phyloP scores from a whole-genome alignment of 1,140 invertebrate genomes.

The Drosophila asahinai region DNA sequence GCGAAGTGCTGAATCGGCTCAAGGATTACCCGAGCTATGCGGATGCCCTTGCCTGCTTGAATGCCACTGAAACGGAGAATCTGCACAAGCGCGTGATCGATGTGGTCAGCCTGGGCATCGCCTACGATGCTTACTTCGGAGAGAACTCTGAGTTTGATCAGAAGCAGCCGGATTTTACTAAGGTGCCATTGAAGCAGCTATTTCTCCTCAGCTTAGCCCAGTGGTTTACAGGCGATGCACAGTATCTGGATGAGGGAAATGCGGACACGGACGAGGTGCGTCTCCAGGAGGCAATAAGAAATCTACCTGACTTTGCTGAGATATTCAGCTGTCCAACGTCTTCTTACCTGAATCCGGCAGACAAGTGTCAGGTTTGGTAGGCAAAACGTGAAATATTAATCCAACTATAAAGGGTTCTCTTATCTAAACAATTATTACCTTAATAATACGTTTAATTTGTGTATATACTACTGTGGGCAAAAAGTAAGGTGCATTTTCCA shows the following conservation, averaged over 20 bases:
- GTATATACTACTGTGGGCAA: background rate
- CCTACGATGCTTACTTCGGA: slow-evolving; percentile 4
- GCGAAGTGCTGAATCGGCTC: background rate
- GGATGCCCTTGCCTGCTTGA: background rate
- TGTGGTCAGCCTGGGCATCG: background rate
- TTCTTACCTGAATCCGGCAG: background rate
- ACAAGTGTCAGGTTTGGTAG: background rate
- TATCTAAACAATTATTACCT: background rate
- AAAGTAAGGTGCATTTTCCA: too few relatives aligned
- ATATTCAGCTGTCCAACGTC: background rate
- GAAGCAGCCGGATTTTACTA: background rate
- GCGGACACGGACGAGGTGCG: background rate
- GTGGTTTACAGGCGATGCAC: background rate
- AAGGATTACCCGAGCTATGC: background rate
- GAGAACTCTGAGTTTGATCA: background rate
- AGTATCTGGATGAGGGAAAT: background rate
- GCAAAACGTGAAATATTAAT: background rate
- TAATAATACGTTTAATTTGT: background rate
- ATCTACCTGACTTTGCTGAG: background rate
- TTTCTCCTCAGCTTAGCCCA: background rate
- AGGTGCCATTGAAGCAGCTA: background rate
- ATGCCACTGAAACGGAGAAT: background rate
- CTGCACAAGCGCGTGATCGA: slow-evolving; percentile 4
- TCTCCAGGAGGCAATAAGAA: background rate
- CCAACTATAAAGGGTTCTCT: too few relatives aligned